Evolutionary conservation across 2,888 invertebrate genomes (phyloP).

Genomic region (Agrochola litura): DNA sequence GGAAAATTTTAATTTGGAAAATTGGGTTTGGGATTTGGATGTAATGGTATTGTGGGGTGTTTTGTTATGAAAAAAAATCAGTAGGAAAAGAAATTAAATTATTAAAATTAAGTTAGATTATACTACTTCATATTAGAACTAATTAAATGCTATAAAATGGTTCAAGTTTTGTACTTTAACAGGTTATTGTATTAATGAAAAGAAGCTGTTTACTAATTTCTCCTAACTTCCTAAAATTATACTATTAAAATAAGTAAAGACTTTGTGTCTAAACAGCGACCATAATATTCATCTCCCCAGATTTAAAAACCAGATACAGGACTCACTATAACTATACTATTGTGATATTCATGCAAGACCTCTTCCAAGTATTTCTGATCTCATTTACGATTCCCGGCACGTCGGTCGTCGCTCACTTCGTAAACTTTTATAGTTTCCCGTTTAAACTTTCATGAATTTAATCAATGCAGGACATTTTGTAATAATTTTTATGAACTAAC

Average conservation of each 20-base stretch:
- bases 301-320: neutral
- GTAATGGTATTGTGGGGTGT: neutral
- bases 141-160: neutral
- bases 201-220: neutral
- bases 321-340: neutral
- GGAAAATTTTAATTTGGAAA: slow-evolving; percentile 53
- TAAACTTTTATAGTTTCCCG: slow-evolving; percentile 85
- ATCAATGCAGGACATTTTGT: slow-evolving; percentile 80
- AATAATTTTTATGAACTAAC: slow-evolving; percentile 81
- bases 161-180: neutral
- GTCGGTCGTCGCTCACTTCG: slow-evolving; percentile 74
- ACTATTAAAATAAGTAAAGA: neutral
- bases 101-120: neutral
- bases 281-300: neutral
- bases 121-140: too few species aligned
- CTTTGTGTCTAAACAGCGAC: neutral
- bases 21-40: slow-evolving; percentile 28
- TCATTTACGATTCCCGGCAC: slow-evolving; percentile 79
- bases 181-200: neutral
- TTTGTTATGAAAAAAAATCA: too few species aligned
- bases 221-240: neutral
- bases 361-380: slow-evolving; percentile 70
- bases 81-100: neutral
- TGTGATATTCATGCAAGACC: slow-evolving; percentile 46
- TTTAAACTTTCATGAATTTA: slow-evolving; percentile 83